phyloP scores from a whole-genome alignment of 2,113 vertebrate species.

The Cyprinodon brontotheroides region DNA sequence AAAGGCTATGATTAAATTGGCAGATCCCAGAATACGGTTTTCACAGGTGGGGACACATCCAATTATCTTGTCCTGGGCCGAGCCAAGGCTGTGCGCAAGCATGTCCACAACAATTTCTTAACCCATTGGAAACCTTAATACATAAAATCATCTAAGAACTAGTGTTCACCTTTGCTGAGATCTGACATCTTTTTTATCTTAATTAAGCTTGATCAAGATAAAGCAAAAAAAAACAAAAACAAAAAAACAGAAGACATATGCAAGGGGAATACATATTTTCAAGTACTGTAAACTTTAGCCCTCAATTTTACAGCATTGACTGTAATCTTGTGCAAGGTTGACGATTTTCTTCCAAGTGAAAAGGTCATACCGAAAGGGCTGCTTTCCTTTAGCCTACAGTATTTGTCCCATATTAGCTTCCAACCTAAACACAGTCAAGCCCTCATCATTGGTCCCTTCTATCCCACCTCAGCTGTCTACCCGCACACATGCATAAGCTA shows the following conservation, averaged over 20 bases:
- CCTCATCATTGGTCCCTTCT: slow-evolving; percentile 48
- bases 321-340: slow-evolving; percentile 66
- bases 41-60: no score
- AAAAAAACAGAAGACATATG: not conserved
- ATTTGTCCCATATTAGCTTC: slow-evolving; percentile 49
- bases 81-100: no score
- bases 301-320: slow-evolving; percentile 64
- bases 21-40: no score
- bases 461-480: slow-evolving; percentile 38
- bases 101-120: no score
- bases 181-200: not conserved
- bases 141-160: not conserved
- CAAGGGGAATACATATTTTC: not conserved
- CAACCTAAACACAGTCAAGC: slow-evolving; percentile 57
- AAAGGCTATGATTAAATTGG: no score
- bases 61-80: no score
- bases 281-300: slow-evolving; percentile 43
- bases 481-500: slow-evolving; percentile 77
- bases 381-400: slow-evolving; percentile 75
- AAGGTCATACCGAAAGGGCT: slow-evolving; percentile 83
- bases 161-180: not conserved
- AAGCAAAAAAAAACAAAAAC: not conserved
- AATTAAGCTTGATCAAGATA: not conserved
- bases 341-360: slow-evolving; percentile 64
- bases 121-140: not conserved